Percentiles rank a stretch among this genome's conserved stretches.
These are phyloP conservation scores for Trematomus loennbergii DNA, from an alignment of 2,113 vertebrate genomes.

Conservation along the genomic window DNA sequence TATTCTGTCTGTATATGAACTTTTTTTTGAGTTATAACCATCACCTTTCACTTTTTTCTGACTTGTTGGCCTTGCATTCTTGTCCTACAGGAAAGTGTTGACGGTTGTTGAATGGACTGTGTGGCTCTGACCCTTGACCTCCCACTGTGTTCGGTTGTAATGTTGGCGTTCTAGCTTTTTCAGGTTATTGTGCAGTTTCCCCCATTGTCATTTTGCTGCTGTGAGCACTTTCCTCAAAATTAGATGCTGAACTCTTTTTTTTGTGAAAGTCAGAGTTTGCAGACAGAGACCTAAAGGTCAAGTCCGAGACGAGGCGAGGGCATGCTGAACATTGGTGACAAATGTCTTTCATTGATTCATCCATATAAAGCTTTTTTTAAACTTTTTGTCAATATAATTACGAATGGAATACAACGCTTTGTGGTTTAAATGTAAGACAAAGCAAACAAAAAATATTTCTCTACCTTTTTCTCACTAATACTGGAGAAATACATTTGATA, in stretches of 20 bases:
- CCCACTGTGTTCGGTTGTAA: not conserved
- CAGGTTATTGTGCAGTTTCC: conserved; percentile 48
- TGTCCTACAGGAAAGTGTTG: not conserved
- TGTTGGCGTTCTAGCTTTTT: conserved; percentile 42
- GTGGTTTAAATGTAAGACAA: not conserved
- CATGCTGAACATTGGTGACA: not conserved
- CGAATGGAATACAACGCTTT: not conserved
- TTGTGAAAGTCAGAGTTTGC: not conserved
- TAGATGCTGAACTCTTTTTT: not conserved
- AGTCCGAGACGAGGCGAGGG: conserved; percentile 29
- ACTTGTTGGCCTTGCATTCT: not conserved
- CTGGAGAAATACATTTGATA: not conserved
- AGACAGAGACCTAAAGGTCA: conserved; percentile 26
- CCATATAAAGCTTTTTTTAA: too few relatives aligned
- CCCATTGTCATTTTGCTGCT: conserved; percentile 50
- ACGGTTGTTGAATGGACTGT: conserved; percentile 2
- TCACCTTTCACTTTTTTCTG: not conserved
- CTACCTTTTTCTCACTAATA: not conserved
- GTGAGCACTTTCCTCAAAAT: conserved; percentile 33
- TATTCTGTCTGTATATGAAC: not conserved
- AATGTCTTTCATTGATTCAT: not conserved
- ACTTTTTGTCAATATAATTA: not conserved
- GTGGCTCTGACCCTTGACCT: conserved; percentile 56
- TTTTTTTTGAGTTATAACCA: not conserved
- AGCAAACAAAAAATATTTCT: not conserved